Percentiles rank a stretch among this genome's conserved stretches.
Conservation (phyloP, 2,113 vertebrate species). For the Mesoclemmys tuberculata region DNA sequence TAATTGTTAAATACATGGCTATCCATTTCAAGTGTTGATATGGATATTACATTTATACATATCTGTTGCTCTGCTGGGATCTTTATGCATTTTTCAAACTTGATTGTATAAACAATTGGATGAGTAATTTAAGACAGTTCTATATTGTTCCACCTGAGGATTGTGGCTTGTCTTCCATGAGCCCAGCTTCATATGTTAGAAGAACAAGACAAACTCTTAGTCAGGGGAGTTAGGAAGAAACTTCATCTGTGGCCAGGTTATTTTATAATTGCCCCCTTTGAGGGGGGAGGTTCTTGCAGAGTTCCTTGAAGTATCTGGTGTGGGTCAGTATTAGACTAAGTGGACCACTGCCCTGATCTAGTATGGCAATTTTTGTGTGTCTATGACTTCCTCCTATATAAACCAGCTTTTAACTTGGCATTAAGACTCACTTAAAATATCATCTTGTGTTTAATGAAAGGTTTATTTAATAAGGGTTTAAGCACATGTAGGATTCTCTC, state of each 20-base stretch:
- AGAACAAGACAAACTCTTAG: neutral
- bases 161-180: neutral
- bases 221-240: neutral
- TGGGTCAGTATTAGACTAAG: neutral
- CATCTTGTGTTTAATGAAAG: neutral
- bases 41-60: rapidly evolving
- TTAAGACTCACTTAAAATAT: neutral
- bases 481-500: neutral
- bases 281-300: neutral
- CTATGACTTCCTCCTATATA: neutral
- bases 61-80: neutral
- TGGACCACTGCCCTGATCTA: neutral
- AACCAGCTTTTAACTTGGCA: neutral
- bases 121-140: neutral
- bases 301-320: neutral
- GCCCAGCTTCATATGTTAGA: neutral
- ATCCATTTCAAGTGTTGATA: neutral
- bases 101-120: neutral
- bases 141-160: neutral
- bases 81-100: neutral
- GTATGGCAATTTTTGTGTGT: rapidly evolving
- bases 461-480: neutral
- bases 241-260: neutral
- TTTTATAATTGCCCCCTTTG: neutral
- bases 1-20: neutral